Evolutionary conservation across 2,888 invertebrate species (phyloP), one percentile per base, ranked within the genome.

Genomic region (Odontothrips loti): DNA sequence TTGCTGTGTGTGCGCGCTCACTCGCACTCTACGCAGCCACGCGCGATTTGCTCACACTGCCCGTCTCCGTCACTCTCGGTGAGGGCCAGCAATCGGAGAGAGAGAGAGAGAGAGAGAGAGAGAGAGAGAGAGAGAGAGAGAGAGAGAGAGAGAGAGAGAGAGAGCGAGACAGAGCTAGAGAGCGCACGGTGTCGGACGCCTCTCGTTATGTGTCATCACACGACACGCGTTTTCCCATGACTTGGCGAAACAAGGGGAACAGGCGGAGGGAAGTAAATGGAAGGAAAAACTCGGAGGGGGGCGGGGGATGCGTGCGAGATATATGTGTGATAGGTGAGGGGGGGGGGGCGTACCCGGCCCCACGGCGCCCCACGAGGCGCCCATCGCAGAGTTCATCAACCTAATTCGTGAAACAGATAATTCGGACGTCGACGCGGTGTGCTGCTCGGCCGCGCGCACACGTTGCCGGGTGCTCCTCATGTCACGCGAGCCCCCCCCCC

Each of bases 321-420:
- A 43, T 43, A 43, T 43, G 34, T 43, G 51, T 12, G 51, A 51
- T 51, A 51, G 51, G 20, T 0, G 58, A 15, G 58, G 17, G 58
- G 15, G 58, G 58, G 58, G 15, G 58, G 17, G 15, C 17, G 58
- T 58, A 43, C 34, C 34, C 34, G 34, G 34, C 34, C 34, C 34
- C 34, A 43, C 34, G 34, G 34, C 34, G 34, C 34, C 34, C 34
- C 34, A 43, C 34, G 34, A 43, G 34, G 34, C n/a, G n/a, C 34
- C 34, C 34, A 43, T 2, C 34, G 34, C 34, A 10, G 23, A 75
- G 68, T 75, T 75, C 68, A 75, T 75, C 68, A 75, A 75, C 68
- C 68, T 75, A 75, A 75, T 75, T 75, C 68, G 68, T 75, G 68
- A 75, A 75, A 75, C 68, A 75, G 68, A 75, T 75, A 75, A 75